These are phyloP conservation scores for Axinella damicornis DNA, from an alignment of 37 sponge, comb jelly and placozoan species.

Conservation along the genomic window DNA sequence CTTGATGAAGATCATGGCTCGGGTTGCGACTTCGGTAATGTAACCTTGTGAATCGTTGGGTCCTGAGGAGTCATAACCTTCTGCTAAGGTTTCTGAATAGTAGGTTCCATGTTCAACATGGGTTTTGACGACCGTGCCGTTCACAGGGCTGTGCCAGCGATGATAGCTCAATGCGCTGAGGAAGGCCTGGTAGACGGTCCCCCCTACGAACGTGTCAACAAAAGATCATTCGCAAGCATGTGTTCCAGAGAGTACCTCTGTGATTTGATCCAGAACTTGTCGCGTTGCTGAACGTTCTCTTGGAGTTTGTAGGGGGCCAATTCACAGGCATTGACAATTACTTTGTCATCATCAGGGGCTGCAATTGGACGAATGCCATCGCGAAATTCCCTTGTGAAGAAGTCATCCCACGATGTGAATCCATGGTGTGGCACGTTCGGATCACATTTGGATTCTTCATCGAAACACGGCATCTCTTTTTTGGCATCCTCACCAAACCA, in stretches of 20 bases:
- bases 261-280: slow-evolving; percentile 41
- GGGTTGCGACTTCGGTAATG: slow-evolving; percentile 50
- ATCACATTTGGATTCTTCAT: neutral
- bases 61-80: neutral
- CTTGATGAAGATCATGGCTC: slow-evolving; percentile 48
- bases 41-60: slow-evolving; percentile 46
- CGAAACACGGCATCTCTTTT: neutral
- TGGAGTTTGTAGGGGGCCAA: slow-evolving; percentile 28
- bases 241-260: slow-evolving; percentile 26
- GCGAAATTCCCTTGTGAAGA: slow-evolving; percentile 19
- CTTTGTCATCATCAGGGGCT: slow-evolving; percentile 14
- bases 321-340: slow-evolving; percentile 39
- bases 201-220: slow-evolving; percentile 38
- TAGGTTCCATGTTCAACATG: slow-evolving; percentile 39
- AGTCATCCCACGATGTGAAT: slow-evolving; percentile 37
- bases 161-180: slow-evolving; percentile 66
- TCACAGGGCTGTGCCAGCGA: slow-evolving; percentile 70
- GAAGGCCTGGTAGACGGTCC: slow-evolving; percentile 62
- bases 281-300: slow-evolving; percentile 3
- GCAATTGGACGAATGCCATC: slow-evolving; percentile 33
- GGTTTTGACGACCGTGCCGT: slow-evolving; percentile 44
- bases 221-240: slow-evolving; percentile 29
- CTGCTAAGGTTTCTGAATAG: slow-evolving; percentile 25
- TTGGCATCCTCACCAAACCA: slow-evolving; percentile 22
- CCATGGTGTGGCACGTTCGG: slow-evolving; percentile 15